Base-by-base conservation (phyloP, 2,888 invertebrate species). In the Sepioteuthis lessoniana region DNA sequence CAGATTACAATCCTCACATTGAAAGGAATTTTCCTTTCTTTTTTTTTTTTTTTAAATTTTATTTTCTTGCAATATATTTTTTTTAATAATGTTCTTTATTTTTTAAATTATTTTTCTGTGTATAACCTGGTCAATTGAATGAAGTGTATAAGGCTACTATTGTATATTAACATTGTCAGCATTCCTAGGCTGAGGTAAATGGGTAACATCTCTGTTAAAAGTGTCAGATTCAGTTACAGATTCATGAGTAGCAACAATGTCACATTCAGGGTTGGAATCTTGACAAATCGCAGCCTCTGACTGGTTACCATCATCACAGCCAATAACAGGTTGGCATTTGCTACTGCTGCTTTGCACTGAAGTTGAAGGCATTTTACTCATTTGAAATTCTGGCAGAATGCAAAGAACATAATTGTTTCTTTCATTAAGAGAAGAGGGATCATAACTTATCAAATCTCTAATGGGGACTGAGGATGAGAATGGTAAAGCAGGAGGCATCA, bases 361-460 rank as follows among this genome's bases (percentile, higher is more conserved):
- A 25, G 55, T 25, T 55, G 55, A 55, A 55, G 76, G 16, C 76
- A 76, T 76, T 16, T 76, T 31, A 2, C 13, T n/a, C 31, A 76
- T 4, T n/a, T n/a, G n/a, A n/a, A 76, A n/a, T 76, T n/a, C 16
- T n/a, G 76, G 76, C n/a, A 76, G n/a, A 16, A 76, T 76, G 13
- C n/a, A 76, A 76, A 76, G 76, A 55, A 55, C 55, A 76, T n/a
- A 76, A 76, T 76, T 76, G 76, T 76, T 76, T n/a, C 76, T 76
- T 76, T 76, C n/a, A 16, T 1, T 25, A 60, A n/a, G n/a, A 76
- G n/a, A 25, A 19, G n/a, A 76, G 3, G 76, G n/a, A 76, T 76
- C 76, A 76, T 35, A 76, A n/a, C n/a, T 76, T 13, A 76, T 35
- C 19, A 76, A 76, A n/a, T 76, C 76, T n/a, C 16, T n/a, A 19